Conservation (phyloP, 2,113 vertebrate genomes). For the Beaufortia kweichowensis region DNA sequence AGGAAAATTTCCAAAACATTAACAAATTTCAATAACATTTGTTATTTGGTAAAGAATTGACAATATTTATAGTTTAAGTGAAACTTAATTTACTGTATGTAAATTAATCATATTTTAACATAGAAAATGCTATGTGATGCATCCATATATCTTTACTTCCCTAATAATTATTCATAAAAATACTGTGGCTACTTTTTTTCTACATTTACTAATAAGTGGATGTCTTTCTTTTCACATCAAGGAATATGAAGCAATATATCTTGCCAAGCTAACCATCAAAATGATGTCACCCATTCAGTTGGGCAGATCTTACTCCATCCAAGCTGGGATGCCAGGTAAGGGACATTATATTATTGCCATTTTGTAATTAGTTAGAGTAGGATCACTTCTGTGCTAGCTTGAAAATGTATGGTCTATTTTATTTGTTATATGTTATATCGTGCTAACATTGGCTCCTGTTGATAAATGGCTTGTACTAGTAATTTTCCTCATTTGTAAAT, state of each 20-base stretch:
- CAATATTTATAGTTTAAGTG: no score
- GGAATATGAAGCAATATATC: slow-evolving; percentile 99
- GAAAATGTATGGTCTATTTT: background rate
- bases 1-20: no score
- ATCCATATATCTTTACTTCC: no score
- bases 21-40: no score
- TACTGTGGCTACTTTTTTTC: no score
- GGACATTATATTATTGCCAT: background rate
- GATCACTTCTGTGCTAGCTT: background rate
- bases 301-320: slow-evolving; percentile 88
- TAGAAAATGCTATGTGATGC: no score
- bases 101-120: no score
- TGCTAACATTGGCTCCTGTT: background rate
- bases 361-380: background rate
- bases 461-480: background rate
- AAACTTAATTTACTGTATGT: no score
- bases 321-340: slow-evolving; percentile 86
- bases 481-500: background rate
- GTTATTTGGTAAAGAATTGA: no score
- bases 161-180: no score
- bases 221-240: slow-evolving; percentile 58
- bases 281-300: slow-evolving; percentile 96
- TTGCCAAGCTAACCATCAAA: slow-evolving; percentile 97
- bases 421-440: background rate
- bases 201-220: background rate